Base-by-base conservation (phyloP, 2,797 vertebrate species). In the Alosa sapidissima region DNA sequence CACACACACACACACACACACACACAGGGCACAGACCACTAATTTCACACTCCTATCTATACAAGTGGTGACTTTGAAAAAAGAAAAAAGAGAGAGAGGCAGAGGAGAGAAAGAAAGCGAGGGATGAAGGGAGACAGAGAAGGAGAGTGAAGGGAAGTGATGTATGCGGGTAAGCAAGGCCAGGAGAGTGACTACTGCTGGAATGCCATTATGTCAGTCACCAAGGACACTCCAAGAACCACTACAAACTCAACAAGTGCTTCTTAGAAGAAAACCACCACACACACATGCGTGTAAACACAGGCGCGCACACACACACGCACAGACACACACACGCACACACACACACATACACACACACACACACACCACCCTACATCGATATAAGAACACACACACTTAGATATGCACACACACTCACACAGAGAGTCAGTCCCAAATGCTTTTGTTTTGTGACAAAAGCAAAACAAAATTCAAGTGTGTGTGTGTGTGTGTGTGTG, bases 101-200 rank as follows among this genome's bases (percentile, higher is more conserved):
- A 24, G n/a, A 24, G n/a, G 21, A 1, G 58, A 21, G 55, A 58
- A 33, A 21, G 51, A 86, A 62, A 52, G 24, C 54, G 33, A 83
- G 14, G 68, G 84, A 48, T n/a, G 28, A 33, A 81, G 41, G 68
- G 62, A 36, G 49, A 81, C 54, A 49, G 82, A 81, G 75, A 19
- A 47, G 72, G 19, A 83, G 5, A 11, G 21, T 72, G 78, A 9
- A 54, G 54, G 19, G 58, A n/a, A 24, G 58, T 16, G n/a, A 62
- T 5, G 21, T n/a, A 62, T n/a, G n/a, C 6, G 8, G 4, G 58
- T 62, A 5, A 62, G 2, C n/a, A 24, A 62, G 58, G n/a, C 21
- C 21, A 62, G n/a, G 58, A 19, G 16, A 58, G 14, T 58, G 16
- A 28, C 28, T 28, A 58, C 55, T 19, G 13, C 1, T 19, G 14